These are phyloP conservation scores for Tachina grossa DNA, from an alignment of 2,888 invertebrate species.

Conservation along the genomic window DNA sequence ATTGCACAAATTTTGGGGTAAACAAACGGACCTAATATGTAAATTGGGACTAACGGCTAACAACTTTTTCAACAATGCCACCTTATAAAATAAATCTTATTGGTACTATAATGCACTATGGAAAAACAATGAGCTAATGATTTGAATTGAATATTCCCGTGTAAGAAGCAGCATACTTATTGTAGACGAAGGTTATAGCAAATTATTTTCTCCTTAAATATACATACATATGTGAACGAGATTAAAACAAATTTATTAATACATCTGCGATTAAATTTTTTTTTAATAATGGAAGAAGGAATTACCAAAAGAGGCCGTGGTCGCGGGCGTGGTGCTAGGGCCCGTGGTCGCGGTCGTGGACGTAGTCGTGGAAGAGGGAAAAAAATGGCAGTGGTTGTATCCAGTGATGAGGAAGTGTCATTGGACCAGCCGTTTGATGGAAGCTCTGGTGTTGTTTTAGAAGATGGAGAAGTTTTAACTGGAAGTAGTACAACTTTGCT, in stretches of 20 bases:
- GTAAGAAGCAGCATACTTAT: no score
- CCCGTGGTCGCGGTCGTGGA: conserved; percentile 90
- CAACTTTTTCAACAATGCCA: no score
- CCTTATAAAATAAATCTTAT: no score
- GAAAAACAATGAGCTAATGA: no score
- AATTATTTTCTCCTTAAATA: conserved; percentile 22
- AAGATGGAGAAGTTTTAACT: conserved; percentile 81
- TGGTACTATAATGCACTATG: no score
- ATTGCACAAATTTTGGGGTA: no score
- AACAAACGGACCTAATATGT: no score
- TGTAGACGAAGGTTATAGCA: not conserved
- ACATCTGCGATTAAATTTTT: not conserved
- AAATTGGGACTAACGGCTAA: no score
- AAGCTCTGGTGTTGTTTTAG: conserved; percentile 73
- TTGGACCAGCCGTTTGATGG: conserved; percentile 80
- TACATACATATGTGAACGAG: not conserved
- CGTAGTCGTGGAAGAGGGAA: conserved; percentile 91
- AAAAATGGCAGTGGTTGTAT: conserved; percentile 87
- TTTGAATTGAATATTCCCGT: no score
- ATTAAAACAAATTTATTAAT: not conserved
- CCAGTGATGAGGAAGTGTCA: conserved; percentile 85
- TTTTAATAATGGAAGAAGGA: conserved; percentile 74
- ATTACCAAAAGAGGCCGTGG: conserved; percentile 78
- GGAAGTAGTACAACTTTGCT: conserved; percentile 69
- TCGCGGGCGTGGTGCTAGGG: conserved; percentile 83